These are phyloP conservation scores for Syrmaticus mikado DNA, from an alignment of 2,113 vertebrate species.

Conservation along the genomic window DNA sequence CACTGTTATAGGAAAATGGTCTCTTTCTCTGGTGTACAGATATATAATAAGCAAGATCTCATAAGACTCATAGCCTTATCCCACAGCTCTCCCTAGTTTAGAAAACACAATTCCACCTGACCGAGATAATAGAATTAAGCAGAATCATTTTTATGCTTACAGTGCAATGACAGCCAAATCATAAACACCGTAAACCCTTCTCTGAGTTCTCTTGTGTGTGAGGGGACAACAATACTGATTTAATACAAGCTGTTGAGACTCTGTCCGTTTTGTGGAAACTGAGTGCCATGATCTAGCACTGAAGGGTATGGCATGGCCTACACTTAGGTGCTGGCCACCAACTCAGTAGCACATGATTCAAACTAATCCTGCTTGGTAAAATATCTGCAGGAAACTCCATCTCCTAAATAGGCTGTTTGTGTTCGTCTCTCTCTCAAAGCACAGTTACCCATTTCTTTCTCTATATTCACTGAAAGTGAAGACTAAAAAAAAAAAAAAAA, in stretches of 20 bases:
- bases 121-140: background rate
- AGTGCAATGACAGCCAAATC: background rate
- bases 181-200: background rate
- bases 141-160: background rate
- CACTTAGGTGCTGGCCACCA: background rate
- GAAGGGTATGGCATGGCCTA: background rate
- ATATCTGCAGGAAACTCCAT: background rate
- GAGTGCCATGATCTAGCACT: accelerated
- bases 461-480: background rate
- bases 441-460: background rate
- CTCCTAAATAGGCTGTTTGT: background rate
- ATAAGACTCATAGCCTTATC: background rate
- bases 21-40: background rate
- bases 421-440: background rate
- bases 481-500: background rate
- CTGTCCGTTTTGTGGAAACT: background rate
- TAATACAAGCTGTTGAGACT: background rate
- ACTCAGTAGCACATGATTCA: background rate
- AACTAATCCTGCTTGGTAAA: background rate
- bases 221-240: background rate
- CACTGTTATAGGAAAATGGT: background rate
- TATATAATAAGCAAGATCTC: background rate
- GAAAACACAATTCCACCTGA: background rate
- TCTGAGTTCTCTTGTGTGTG: background rate
- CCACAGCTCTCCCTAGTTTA: background rate